phyloP scores from a whole-genome alignment of 2,113 vertebrate genomes.

The Nerophis lumbriciformis region DNA sequence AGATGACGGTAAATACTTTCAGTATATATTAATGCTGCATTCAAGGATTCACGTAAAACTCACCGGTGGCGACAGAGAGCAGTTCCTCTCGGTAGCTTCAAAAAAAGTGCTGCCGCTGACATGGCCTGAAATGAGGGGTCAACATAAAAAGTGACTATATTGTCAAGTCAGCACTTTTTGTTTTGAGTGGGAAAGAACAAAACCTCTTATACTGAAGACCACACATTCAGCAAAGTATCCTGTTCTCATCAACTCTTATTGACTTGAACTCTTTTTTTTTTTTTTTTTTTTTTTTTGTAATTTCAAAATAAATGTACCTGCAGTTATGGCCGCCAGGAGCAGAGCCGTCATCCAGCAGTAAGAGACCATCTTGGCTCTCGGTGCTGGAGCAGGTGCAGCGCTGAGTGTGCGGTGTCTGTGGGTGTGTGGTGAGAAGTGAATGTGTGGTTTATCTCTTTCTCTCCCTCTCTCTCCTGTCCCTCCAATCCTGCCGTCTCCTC shows the following conservation, averaged over 20 bases:
- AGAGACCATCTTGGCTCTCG: slow-evolving; percentile 51
- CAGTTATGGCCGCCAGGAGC: slow-evolving; percentile 41
- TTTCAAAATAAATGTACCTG: slow-evolving; percentile 44
- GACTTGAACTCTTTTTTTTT: slow-evolving; percentile 34
- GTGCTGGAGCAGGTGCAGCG: slow-evolving; percentile 37
- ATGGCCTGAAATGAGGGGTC: slow-evolving; percentile 38
- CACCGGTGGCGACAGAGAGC: slow-evolving; percentile 66
- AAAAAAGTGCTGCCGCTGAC: slow-evolving; percentile 8
- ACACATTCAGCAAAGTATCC: no score
- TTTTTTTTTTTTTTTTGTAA: no score
- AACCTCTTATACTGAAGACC: neutral
- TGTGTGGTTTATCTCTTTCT: slow-evolving; percentile 22
- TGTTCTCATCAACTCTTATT: no score
- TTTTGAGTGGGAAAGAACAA: no score
- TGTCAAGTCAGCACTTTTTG: neutral
- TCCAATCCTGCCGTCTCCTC: slow-evolving; percentile 41
- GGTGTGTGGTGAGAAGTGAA: slow-evolving; percentile 32
- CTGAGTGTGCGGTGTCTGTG: slow-evolving; percentile 37
- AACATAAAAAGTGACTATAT: slow-evolving; percentile 4
- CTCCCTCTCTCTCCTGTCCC: slow-evolving; percentile 24
- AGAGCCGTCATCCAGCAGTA: slow-evolving; percentile 55
- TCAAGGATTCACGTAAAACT: slow-evolving; percentile 5
- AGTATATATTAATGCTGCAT: no score
- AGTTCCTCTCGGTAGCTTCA: slow-evolving; percentile 66
- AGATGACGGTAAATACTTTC: no score